Percentiles rank a stretch among this genome's conserved stretches.
Conservation (phyloP, 2,113 vertebrate genomes). For the Carollia perspicillata region DNA sequence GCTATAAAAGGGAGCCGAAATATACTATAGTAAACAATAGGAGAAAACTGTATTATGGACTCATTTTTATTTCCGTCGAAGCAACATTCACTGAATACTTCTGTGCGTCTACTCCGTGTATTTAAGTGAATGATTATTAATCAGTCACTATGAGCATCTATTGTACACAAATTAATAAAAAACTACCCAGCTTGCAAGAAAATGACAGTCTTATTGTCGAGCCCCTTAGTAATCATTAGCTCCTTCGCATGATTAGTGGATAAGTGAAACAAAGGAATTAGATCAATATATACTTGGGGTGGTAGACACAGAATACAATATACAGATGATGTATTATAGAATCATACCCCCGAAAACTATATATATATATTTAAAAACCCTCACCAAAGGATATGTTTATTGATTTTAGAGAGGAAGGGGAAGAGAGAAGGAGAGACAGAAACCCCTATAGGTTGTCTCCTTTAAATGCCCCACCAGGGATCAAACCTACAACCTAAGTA, state of each 20-base stretch:
- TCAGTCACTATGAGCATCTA: background rate
- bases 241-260: background rate
- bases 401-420: too few relatives aligned
- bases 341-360: too few relatives aligned
- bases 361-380: too few relatives aligned
- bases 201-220: background rate
- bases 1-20: background rate
- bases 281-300: background rate
- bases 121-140: background rate
- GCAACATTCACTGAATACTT: background rate
- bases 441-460: too few relatives aligned
- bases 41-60: background rate
- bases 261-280: constrained; percentile 11
- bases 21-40: background rate
- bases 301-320: background rate
- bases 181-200: background rate
- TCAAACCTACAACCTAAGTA: too few relatives aligned
- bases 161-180: background rate
- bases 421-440: too few relatives aligned
- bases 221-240: background rate
- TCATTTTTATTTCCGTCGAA: background rate
- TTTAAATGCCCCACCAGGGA: too few relatives aligned
- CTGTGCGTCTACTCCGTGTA: background rate
- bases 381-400: too few relatives aligned
- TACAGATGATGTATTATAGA: background rate